Evolutionary conservation across 2,113 vertebrate species (phyloP).

Genomic region (Scatophagus argus): DNA sequence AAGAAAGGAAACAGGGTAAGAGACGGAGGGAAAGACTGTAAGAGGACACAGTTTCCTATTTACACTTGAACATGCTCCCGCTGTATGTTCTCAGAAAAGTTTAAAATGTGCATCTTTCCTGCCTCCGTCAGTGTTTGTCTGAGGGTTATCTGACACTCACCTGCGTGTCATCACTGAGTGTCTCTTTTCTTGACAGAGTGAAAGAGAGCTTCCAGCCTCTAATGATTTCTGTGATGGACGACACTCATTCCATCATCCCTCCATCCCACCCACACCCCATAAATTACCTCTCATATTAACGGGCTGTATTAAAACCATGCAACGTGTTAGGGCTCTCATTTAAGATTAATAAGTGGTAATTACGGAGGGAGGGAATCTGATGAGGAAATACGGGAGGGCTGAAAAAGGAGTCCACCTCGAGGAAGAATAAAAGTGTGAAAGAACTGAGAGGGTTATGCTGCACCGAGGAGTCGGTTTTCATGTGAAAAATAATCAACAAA

Average conservation of each 20-base stretch:
- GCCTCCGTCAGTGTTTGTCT: background rate
- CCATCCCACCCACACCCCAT: slow-evolving; percentile 82
- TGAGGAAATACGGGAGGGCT: slow-evolving; percentile 70
- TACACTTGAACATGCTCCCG: slow-evolving; percentile 17
- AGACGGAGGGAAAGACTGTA: slow-evolving; percentile 43
- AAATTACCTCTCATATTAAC: slow-evolving; percentile 85
- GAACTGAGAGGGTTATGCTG: background rate
- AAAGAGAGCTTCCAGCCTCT: slow-evolving; percentile 58
- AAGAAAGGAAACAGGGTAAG: slow-evolving; percentile 61
- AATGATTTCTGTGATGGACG: slow-evolving; percentile 80
- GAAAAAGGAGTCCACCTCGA: slow-evolving; percentile 30
- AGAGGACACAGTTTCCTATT: slow-evolving; percentile 40
- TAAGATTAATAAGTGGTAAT: slow-evolving; percentile 88
- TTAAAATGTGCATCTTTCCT: background rate
- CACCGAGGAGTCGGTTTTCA: background rate
- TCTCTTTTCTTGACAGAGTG: slow-evolving; percentile 39
- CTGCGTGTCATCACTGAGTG: slow-evolving; percentile 41
- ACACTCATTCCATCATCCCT: slow-evolving; percentile 81
- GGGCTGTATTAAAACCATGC: slow-evolving; percentile 86
- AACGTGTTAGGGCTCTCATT: slow-evolving; percentile 85
- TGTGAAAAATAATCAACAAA: slow-evolving; percentile 18
- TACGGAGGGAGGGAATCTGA: slow-evolving; percentile 80
- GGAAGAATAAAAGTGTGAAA: slow-evolving; percentile 21
- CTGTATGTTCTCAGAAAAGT: background rate
- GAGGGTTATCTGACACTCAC: slow-evolving; percentile 47